A percentile compares a stretch with the other conserved stretches of the same genome.
Evolutionary conservation across 2,888 invertebrate genomes (phyloP).

Genomic region (Acrobeloides nanus): DNA sequence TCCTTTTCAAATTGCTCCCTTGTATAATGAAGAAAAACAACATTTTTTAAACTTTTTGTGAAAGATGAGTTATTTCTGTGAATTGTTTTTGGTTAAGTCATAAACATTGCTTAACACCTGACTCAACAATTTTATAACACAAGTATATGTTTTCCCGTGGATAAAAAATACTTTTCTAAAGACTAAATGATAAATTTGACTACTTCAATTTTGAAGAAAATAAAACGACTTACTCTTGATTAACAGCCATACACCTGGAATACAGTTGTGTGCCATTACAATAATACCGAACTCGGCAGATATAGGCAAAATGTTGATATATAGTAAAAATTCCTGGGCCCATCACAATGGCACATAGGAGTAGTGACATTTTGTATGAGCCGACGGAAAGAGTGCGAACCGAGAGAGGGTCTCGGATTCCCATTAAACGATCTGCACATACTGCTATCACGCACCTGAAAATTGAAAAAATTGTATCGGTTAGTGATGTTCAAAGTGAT

Average conservation of each 20-base stretch:
- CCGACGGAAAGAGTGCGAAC: constrained; percentile 28
- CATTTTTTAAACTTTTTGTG: no score
- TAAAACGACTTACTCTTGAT: constrained; percentile 26
- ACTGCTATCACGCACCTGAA: constrained; percentile 50
- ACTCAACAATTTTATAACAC: no score
- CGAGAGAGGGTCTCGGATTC: constrained; percentile 46
- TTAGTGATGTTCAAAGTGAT: no score
- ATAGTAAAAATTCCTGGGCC: constrained; percentile 36
- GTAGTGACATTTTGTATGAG: constrained; percentile 38
- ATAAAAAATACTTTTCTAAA: no score
- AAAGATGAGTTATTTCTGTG: no score
- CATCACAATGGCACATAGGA: constrained; percentile 35
- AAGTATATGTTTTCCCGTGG: no score
- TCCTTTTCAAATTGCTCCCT: no score
- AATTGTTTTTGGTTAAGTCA: no score
- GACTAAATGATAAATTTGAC: constrained; percentile 1
- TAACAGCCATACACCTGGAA: constrained; percentile 38
- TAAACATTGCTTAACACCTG: no score
- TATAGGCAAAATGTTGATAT: constrained; percentile 36
- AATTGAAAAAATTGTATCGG: constrained; percentile 4
- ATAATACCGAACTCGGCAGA: constrained; percentile 36
- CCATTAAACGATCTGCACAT: constrained; percentile 46
- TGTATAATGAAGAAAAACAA: no score
- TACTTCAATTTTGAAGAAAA: not conserved
- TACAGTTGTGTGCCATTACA: constrained; percentile 42